These are phyloP conservation scores for Carduelis carduelis DNA, from an alignment of 2,797 vertebrate species.

Conservation along the genomic window DNA sequence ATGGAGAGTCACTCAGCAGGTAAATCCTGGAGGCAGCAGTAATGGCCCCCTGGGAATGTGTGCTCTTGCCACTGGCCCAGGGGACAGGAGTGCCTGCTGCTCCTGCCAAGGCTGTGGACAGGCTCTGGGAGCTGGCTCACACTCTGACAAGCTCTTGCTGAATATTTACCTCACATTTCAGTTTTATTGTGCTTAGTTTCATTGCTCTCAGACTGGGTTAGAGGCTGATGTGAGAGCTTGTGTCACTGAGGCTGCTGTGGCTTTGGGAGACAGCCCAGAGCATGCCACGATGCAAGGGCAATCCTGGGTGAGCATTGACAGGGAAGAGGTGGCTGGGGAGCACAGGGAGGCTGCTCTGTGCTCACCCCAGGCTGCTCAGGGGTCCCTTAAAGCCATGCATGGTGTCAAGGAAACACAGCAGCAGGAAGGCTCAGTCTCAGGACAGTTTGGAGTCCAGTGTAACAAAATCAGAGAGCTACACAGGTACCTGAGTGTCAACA, in stretches of 20 bases:
- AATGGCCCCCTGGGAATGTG: neutral
- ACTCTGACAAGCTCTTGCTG: neutral
- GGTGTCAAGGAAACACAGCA: neutral
- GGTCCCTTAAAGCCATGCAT: fast-evolving
- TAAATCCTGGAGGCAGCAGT: neutral
- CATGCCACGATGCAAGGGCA: neutral
- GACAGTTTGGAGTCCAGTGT: neutral
- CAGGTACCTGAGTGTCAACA: neutral
- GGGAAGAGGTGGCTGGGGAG: neutral
- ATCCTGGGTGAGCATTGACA: neutral
- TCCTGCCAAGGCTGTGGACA: neutral
- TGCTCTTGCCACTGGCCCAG: neutral
- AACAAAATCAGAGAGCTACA: neutral
- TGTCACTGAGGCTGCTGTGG: neutral
- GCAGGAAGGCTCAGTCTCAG: neutral
- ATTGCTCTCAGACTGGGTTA: fast-evolving
- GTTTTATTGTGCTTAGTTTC: neutral
- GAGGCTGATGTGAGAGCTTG: neutral
- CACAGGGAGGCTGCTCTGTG: neutral
- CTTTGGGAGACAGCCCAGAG: neutral
- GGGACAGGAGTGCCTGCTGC: neutral
- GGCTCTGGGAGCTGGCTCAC: neutral
- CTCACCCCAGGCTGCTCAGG: neutral
- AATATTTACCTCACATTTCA: neutral
- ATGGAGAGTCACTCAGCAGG: neutral